Percentiles rank a stretch among this genome's conserved stretches.
These are phyloP conservation scores for Clarias gariepinus DNA, from an alignment of 2,113 vertebrate species.

Conservation along the genomic window DNA sequence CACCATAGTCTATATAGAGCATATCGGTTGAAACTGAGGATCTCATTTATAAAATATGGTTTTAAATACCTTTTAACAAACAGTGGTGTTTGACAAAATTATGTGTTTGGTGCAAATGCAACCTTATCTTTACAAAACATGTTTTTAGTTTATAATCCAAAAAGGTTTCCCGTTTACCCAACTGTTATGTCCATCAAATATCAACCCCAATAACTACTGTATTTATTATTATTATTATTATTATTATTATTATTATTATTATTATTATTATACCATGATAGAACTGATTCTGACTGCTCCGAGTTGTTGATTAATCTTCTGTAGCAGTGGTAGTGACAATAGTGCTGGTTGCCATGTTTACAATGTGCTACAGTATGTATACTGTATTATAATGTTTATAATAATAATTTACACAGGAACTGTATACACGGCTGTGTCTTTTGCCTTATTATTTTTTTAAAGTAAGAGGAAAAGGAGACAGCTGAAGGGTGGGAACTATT, in stretches of 20 bases:
- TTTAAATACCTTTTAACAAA: background rate
- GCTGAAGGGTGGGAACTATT: background rate
- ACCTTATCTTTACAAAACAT: background rate
- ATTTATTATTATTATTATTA: background rate
- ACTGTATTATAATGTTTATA: background rate
- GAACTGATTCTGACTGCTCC: background rate
- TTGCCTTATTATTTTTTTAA: background rate
- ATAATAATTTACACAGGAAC: background rate
- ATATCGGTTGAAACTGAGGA: background rate
- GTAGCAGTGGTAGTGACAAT: background rate
- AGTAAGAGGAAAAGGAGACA: background rate
- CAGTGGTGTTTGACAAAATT: background rate
- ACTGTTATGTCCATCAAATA: background rate
- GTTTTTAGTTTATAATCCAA: background rate
- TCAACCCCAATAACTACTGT: background rate
- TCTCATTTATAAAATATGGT: background rate
- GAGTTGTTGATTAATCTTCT: background rate
- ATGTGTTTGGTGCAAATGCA: background rate
- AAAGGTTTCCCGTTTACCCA: background rate
- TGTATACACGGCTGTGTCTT: background rate
- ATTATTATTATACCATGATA: background rate
- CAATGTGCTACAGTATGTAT: background rate
- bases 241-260: background rate
- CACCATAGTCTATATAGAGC: background rate
- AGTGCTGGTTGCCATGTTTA: background rate